Percentiles rank a stretch among this genome's conserved stretches.
Conservation (phyloP, 2,888 invertebrate genomes). For the Epinotia brunnichana region DNA sequence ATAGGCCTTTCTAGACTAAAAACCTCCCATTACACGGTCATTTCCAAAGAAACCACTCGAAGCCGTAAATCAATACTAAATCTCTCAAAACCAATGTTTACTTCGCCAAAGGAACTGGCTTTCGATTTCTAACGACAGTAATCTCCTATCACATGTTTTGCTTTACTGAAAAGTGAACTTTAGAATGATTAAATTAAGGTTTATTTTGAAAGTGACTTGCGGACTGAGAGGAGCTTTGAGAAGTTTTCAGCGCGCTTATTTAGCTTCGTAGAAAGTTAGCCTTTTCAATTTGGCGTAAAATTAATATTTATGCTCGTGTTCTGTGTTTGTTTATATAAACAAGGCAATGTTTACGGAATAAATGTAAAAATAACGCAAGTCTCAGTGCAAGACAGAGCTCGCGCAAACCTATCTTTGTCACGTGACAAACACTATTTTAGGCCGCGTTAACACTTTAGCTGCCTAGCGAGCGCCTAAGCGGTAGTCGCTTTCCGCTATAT, state of each 20-base stretch:
- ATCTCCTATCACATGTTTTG: not conserved
- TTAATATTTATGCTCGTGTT: slow-evolving; percentile 37
- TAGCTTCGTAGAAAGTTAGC: slow-evolving; percentile 24
- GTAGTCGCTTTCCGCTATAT: too few relatives aligned
- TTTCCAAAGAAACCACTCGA: slow-evolving; percentile 44
- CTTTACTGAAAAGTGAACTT: not conserved
- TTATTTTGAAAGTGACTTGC: not conserved
- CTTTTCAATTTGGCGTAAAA: slow-evolving; percentile 43
- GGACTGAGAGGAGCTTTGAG: not conserved
- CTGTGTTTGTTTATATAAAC: slow-evolving; percentile 12
- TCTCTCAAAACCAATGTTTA: slow-evolving; percentile 42
- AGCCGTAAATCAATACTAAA: slow-evolving; percentile 42
- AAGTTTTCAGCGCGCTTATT: not conserved
- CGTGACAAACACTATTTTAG: not conserved
- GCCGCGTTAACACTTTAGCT: too few relatives aligned
- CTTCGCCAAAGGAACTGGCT: slow-evolving; percentile 27
- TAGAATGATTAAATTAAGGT: not conserved
- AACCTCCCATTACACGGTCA: slow-evolving; percentile 39
- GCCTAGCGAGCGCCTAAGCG: too few relatives aligned
- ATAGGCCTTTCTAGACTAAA: slow-evolving; percentile 11
- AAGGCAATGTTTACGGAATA: not conserved
- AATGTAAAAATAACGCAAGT: not conserved
- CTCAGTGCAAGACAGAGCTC: not conserved
- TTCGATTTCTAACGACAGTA: not conserved
- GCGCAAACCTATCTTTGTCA: not conserved